phyloP scores from a whole-genome alignment of 2,888 invertebrate species.

The Amiota mariae region DNA sequence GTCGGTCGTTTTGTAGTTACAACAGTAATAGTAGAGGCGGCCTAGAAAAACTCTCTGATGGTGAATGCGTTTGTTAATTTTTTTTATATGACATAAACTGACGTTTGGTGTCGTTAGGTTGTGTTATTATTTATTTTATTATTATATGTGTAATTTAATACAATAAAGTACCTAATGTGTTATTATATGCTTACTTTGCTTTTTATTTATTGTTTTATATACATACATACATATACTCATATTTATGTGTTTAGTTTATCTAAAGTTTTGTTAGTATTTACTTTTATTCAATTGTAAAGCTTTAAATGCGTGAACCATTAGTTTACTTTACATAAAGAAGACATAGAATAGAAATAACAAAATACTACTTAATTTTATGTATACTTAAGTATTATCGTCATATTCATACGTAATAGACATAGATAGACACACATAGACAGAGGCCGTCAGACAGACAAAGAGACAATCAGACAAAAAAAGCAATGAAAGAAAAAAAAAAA shows the following conservation, averaged over 20 bases:
- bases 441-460: slow-evolving; percentile 2
- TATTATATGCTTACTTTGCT: no score
- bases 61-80: background rate
- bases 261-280: no score
- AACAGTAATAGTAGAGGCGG: background rate
- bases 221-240: background rate
- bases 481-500: slow-evolving; percentile 36
- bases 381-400: background rate
- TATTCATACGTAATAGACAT: background rate
- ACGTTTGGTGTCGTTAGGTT: background rate
- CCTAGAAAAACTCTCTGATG: no score
- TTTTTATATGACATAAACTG: background rate
- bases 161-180: no score
- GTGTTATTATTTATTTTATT: no score
- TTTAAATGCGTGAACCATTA: no score
- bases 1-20: background rate
- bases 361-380: background rate
- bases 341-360: background rate
- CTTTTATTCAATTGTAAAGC: no score
- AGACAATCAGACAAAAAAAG: slow-evolving; percentile 26
- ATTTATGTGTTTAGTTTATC: background rate
- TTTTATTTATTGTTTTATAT: background rate
- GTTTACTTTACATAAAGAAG: no score
- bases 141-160: no score
- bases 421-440: background rate